Evolutionary conservation across 2,113 vertebrate genomes (phyloP), one percentile per base, ranked within the genome.

Genomic region (Turdus rufiventris): DNA sequence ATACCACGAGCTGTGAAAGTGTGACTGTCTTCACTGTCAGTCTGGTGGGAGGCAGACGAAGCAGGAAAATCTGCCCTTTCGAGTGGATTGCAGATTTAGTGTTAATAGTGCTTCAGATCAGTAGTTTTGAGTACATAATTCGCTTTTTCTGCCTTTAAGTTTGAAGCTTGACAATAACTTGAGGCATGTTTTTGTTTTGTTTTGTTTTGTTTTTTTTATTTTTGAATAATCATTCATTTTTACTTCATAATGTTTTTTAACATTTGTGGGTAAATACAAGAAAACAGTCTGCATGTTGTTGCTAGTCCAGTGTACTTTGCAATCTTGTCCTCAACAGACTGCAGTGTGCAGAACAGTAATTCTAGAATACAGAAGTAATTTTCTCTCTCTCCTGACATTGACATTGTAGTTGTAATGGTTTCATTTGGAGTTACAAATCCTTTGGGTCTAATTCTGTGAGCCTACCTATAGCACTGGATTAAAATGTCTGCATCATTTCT

Each of bases 331-430:
- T 95, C 84, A 48, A 74, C 96, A 97, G 97, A 95, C 96, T 97
- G 93, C 95, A 54, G 97, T 98, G 89, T 96, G 94, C 97, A 96
- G 97, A 92, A 93, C 97, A 96, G 95, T 97, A 96, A 97, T 83
- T 94, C 96, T 98, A 98, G 96, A 97, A 97, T 97, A 96, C 97
- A 96, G 96, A 97, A 98, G 95, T 98, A 95, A 96, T 97, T 97
- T 97, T 97, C 97, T 96, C 91, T 95, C 97, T 98, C 97, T 98
- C 97, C 97, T 97, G 98, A 98, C 98, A 97, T 98, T 97, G 97
- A 98, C 98, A 98, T 98, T 98, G 96, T 98, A 98, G 97, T 98
- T 98, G 98, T 98, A 98, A 98, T 98, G 97, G 98, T 98, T 98
- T 97, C 83, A 95, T 97, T 98, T 97, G 94, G 97, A 97, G 97